Evolutionary conservation across 2,797 vertebrate genomes (phyloP), one percentile per base, ranked within the genome.

Genomic region (Chelidonichthys spinosus): DNA sequence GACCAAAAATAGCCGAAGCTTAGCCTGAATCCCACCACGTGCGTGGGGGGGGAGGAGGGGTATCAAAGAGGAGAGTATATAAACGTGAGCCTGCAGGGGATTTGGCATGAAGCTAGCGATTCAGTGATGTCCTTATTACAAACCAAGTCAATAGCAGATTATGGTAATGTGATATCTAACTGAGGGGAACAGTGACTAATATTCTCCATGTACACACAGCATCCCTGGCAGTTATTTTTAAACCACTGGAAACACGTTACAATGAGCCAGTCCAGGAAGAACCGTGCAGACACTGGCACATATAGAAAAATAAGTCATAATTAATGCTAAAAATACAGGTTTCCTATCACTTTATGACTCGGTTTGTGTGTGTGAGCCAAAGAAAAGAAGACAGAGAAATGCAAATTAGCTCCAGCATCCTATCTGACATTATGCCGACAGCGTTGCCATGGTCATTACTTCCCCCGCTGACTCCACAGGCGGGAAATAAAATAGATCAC

Each of bases 121-220:
- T 91, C 87, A 73, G 67, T 87, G 85, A 85, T 63, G 72, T 90
- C 82, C 77, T 85, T 87, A 84, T 91, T 90, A 86, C 89, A 90
- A 90, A 91, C 80, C 90, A 84, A 89, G 89, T 92, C 91, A 92
- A 91, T 92, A 89, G 86, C 82, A 91, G 93, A 92, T 93, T 93
- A 93, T 93, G 92, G 56, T 92, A 92, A 94, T 93, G 83, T 85
- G 71, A 90, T 84, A 90, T 87, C 84, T 88, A 89, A 90, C 87
- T 86, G 81, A 78, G 80, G 73, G 78, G 80, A 89, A 78, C 63
- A 61, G 84, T 86, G 90, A 92, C 87, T 92, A 90, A 92, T 78
- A 87, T 87, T 73, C 74, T 78, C 54, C 74, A 58, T 70, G 81
- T 87, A 85, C 80, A 85, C 70, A 79, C 79, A 83, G 67, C 75